These are phyloP conservation scores for Stictonetta naevosa DNA, from an alignment of 2,113 vertebrate species.

Conservation along the genomic window DNA sequence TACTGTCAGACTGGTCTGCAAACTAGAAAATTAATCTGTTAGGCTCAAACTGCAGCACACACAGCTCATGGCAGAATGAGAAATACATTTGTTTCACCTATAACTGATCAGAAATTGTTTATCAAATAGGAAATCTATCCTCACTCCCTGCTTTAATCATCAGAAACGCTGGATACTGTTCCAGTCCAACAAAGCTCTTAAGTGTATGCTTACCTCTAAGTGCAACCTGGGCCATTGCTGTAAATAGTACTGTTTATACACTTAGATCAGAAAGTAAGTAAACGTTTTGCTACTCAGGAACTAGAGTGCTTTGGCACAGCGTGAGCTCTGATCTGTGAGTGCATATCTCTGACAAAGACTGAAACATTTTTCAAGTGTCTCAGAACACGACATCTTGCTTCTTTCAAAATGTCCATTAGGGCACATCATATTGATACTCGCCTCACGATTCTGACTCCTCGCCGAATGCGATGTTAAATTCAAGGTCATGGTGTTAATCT, in stretches of 20 bases:
- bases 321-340: background rate
- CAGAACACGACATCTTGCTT: background rate
- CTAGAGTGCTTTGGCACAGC: background rate
- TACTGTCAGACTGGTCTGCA: background rate
- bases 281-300: background rate
- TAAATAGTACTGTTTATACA: background rate
- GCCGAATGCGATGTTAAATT: constrained; percentile 35
- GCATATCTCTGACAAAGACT: background rate
- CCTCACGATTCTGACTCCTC: constrained; percentile 27
- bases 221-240: background rate
- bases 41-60: background rate
- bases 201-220: background rate
- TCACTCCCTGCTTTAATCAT: background rate
- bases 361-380: background rate
- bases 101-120: background rate
- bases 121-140: background rate
- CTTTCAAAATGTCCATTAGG: background rate
- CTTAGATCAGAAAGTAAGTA: background rate
- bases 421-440: background rate
- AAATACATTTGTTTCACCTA: background rate
- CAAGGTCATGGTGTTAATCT: constrained; percentile 66
- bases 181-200: background rate
- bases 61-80: background rate
- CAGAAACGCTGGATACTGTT: background rate
- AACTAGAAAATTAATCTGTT: background rate